Evolutionary conservation across 2,888 invertebrate genomes (phyloP).

Genomic region (Chymomyza amoena): DNA sequence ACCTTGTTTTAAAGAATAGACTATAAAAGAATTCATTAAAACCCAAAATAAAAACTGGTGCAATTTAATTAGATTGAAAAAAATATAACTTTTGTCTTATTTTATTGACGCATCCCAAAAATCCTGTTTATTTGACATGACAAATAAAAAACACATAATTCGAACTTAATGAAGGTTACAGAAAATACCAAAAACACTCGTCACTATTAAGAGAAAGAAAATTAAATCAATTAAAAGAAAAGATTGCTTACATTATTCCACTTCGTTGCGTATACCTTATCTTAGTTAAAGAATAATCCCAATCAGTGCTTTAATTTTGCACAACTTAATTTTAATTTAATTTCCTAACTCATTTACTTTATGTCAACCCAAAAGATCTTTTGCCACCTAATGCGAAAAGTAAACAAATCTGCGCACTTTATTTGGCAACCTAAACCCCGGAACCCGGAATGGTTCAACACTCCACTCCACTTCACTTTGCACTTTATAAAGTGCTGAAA

Average conservation of each 20-base stretch:
- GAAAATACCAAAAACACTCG: too few relatives aligned
- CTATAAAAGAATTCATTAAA: too few relatives aligned
- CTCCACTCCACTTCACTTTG: background rate
- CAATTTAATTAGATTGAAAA: too few relatives aligned
- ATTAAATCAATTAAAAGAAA: background rate
- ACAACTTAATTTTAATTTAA: slow-evolving; percentile 40
- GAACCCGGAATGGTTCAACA: slow-evolving; percentile 20
- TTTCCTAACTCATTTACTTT: slow-evolving; percentile 42
- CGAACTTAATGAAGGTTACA: too few relatives aligned
- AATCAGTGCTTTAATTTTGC: background rate
- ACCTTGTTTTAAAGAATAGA: too few relatives aligned
- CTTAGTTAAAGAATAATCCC: background rate
- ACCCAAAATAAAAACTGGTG: too few relatives aligned
- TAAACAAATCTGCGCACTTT: slow-evolving; percentile 68
- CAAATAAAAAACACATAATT: too few relatives aligned
- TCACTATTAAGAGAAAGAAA: too few relatives aligned
- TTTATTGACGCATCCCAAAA: too few relatives aligned
- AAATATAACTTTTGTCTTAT: too few relatives aligned
- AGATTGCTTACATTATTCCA: background rate
- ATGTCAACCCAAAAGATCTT: slow-evolving; percentile 4
- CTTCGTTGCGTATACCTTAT: slow-evolving; percentile 36
- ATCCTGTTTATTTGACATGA: too few relatives aligned
- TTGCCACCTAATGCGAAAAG: slow-evolving; percentile 46
- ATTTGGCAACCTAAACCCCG: slow-evolving; percentile 30
- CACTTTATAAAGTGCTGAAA: slow-evolving; percentile 37